phyloP scores from a whole-genome alignment of 1,140 invertebrate species.

The Aphelenchoides fujianensis region DNA sequence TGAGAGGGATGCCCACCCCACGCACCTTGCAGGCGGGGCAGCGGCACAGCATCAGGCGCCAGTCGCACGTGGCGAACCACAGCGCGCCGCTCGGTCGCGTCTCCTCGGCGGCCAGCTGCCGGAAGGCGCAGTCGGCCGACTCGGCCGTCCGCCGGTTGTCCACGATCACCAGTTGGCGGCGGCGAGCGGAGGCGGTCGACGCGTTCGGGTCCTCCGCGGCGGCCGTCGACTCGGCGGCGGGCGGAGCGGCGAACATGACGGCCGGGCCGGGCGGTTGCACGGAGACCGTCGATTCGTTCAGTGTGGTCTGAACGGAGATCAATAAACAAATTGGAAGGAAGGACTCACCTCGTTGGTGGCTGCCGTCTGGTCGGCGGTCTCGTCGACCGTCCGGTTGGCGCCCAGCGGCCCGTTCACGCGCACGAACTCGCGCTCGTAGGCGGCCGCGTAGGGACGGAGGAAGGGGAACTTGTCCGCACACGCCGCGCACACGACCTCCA shows the following conservation, averaged over 20 bases:
- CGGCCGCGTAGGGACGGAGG: constrained; percentile 25
- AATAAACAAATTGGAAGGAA: constrained; percentile 10
- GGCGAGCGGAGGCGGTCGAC: not conserved
- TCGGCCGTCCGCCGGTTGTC: constrained; percentile 12
- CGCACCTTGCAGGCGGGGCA: constrained; percentile 40
- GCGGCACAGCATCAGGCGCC: constrained; percentile 38
- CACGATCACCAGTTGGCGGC: constrained; percentile 26
- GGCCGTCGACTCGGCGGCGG: not conserved
- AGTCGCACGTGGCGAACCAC: not conserved
- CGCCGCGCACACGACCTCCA: constrained; percentile 37
- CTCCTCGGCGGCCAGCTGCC: constrained; percentile 10
- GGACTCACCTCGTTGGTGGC: not conserved
- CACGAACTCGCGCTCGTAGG: not conserved
- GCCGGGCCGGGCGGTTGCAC: not conserved
- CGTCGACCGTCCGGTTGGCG: not conserved
- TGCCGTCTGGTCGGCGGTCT: not conserved
- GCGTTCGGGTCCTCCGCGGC: not conserved
- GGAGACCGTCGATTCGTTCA: not conserved
- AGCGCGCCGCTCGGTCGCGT: not conserved
- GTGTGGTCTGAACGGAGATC: not conserved
- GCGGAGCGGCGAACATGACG: not conserved
- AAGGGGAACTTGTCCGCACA: constrained; percentile 44
- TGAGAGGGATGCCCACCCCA: not conserved
- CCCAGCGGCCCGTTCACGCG: not conserved
- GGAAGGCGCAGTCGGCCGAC: not conserved